phyloP scores from a whole-genome alignment of 2,113 vertebrate genomes.

The Catharus bicknelli region DNA sequence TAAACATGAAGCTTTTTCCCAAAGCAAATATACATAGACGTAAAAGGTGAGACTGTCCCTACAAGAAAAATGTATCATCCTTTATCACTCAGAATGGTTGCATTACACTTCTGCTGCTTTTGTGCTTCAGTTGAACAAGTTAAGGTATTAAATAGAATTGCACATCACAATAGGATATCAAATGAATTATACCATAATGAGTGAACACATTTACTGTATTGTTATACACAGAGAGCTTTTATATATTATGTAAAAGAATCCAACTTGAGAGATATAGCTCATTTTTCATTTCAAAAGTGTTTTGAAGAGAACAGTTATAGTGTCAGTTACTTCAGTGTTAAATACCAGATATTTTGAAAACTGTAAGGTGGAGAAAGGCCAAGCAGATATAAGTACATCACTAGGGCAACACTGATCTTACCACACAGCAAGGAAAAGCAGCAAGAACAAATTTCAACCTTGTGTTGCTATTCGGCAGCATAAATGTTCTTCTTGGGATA shows the following conservation, averaged over 20 bases:
- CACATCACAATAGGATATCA: background rate
- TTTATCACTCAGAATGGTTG: background rate
- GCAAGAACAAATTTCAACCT: background rate
- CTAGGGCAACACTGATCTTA: background rate
- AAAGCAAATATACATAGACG: background rate
- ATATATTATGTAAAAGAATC: slow-evolving; percentile 19
- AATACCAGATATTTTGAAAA: background rate
- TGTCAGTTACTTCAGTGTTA: background rate
- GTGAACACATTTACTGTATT: background rate
- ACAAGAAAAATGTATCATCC: background rate
- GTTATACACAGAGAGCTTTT: slow-evolving; percentile 6
- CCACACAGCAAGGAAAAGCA: background rate
- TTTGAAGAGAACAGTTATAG: background rate
- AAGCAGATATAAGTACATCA: background rate
- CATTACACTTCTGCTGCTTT: background rate
- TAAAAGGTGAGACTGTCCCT: background rate
- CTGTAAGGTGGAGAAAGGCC: background rate
- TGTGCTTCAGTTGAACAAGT: slow-evolving; percentile 8
- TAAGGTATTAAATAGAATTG: slow-evolving; percentile 30
- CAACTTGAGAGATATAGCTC: background rate
- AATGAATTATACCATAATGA: slow-evolving; percentile 25
- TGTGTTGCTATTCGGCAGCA: background rate
- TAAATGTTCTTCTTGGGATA: background rate
- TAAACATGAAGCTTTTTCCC: background rate
- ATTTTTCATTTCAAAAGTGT: slow-evolving; percentile 6